phyloP scores from a whole-genome alignment of 2,113 vertebrate species.

The Hippocampus comes region DNA sequence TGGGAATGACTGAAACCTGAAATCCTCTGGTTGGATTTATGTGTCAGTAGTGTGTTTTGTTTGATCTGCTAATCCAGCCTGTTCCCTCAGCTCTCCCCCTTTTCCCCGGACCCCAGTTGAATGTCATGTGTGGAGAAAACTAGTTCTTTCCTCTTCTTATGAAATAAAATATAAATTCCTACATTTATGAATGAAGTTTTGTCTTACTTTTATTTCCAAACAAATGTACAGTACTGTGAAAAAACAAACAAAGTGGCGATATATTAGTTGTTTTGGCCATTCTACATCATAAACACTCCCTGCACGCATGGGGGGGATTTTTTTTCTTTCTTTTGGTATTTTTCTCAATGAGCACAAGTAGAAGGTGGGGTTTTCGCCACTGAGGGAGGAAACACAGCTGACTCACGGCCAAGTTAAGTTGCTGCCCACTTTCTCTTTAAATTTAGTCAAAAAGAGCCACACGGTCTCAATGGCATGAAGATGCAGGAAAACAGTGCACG shows the following conservation, averaged over 20 bases:
- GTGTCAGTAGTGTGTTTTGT: slow-evolving; percentile 1
- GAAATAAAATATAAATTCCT: neutral
- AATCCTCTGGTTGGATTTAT: neutral
- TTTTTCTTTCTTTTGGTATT: no score
- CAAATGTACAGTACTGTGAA: neutral
- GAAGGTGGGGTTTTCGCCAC: no score
- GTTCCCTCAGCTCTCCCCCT: neutral
- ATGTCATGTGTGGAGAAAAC: neutral
- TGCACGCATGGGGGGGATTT: no score
- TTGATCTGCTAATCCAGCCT: neutral
- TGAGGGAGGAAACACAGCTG: no score
- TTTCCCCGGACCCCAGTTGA: neutral
- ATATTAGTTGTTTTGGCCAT: no score
- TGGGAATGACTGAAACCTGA: neutral
- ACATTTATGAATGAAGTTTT: neutral
- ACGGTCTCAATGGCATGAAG: no score
- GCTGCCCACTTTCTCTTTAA: no score
- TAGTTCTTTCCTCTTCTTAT: neutral
- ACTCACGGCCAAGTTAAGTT: no score
- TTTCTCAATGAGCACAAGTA: no score
- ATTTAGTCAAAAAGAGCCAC: no score
- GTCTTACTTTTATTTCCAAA: neutral
- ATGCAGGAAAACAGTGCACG: no score
- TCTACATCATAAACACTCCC: neutral
- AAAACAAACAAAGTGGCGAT: no score